A percentile compares a stretch with the other conserved stretches of the same genome.
phyloP scores from a whole-genome alignment of 2,113 vertebrate species.

The Butastur rufipennis region DNA sequence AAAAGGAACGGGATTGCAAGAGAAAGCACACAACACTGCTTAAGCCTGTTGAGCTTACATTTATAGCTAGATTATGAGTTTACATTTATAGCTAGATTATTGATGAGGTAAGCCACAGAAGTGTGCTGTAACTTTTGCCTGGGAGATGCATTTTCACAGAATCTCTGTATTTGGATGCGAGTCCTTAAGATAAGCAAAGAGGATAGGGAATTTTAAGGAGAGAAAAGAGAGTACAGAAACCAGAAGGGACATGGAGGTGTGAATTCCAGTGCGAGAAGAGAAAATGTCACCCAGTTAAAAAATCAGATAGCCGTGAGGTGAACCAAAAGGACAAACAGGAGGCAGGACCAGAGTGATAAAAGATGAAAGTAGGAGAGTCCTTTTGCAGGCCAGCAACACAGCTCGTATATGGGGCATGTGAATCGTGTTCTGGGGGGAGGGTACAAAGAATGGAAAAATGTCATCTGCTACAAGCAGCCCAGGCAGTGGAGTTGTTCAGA shows the following conservation, averaged over 20 bases:
- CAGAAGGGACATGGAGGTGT: not conserved
- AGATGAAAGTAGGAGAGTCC: not conserved
- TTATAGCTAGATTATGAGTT: not conserved
- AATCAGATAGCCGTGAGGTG: not conserved
- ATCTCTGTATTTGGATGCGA: not conserved
- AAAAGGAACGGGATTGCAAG: not conserved
- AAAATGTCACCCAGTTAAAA: not conserved
- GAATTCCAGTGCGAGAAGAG: not conserved
- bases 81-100: not conserved
- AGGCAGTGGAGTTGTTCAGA: not conserved
- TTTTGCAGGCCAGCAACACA: not conserved
- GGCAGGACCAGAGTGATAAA: not conserved
- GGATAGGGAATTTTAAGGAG: not conserved
- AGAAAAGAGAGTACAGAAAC: not conserved
- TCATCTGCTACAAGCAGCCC: not conserved
- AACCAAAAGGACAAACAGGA: not conserved
- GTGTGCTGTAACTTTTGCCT: not conserved
- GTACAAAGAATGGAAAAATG: not conserved
- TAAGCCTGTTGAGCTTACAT: not conserved
- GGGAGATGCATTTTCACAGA: not conserved
- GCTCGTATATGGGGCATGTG: rapidly evolving
- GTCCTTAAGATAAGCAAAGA: not conserved
- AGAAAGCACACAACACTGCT: not conserved
- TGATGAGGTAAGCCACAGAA: not conserved
- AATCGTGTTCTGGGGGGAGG: not conserved